A percentile compares a stretch with the other conserved stretches of the same genome.
Evolutionary conservation across 2,888 invertebrate genomes (phyloP).

Genomic region (Drosophila subsilvestris): DNA sequence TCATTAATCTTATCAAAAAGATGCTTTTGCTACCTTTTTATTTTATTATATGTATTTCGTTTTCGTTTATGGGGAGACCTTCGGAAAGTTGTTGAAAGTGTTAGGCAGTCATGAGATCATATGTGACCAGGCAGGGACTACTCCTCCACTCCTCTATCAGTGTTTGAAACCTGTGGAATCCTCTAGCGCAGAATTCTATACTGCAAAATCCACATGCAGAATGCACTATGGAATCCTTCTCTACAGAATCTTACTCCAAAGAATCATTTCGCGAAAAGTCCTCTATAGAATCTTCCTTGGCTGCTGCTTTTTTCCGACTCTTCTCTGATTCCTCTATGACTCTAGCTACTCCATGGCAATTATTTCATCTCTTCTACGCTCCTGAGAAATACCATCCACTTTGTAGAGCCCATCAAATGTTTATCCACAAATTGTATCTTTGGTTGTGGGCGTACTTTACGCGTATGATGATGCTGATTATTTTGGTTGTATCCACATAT

Average conservation of each 20-base stretch:
- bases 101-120: not conserved
- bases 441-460: constrained; percentile 57
- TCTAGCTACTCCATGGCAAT: not conserved
- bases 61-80: constrained; percentile 19
- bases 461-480: constrained; percentile 67
- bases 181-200: not conserved
- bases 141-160: not conserved
- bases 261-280: no score
- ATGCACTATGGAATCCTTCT: no score
- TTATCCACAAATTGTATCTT: constrained; percentile 25
- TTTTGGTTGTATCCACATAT: constrained; percentile 54
- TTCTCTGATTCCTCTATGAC: no score
- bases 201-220: no score
- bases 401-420: constrained; percentile 9
- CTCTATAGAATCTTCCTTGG: no score
- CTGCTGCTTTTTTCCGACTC: no score
- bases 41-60: constrained; percentile 34
- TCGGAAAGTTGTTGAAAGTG: constrained; percentile 22
- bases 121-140: not conserved
- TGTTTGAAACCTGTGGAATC: not conserved
- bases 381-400: constrained; percentile 1
- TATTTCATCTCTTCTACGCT: no score
- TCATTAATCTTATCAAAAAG: constrained; percentile 75
- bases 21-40: constrained; percentile 50
- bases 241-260: no score